Base-by-base conservation (phyloP, 2,888 invertebrate species). In the Tipula unca region DNA sequence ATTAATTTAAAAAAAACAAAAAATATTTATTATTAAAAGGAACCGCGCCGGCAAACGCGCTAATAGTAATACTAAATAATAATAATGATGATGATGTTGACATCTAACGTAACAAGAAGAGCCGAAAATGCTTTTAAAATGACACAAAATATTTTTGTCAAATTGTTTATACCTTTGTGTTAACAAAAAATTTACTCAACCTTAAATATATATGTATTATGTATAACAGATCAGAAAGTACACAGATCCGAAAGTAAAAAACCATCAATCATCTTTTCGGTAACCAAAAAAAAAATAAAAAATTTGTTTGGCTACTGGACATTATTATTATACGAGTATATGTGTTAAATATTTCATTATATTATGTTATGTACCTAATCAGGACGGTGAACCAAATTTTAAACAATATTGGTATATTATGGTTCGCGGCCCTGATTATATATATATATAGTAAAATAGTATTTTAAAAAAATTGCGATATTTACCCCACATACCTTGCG, bases 401-500 rank as follows among this genome's bases (percentile, higher is more conserved):
- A 25, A 8, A 0, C 69, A 10, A 10, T n/a, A 0, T 48, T 2
- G 2, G n/a, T 69, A 69, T 69, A 25, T 69, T 1, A 5, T 20
- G 25, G 69, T 69, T 69, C 25, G 25, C n/a, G 10, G 10, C 69
- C 69, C 69, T 69, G 25, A 48, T 69, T 69, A 25, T 69, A 36
- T 10, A 36, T 39, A 39, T 17, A 48, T 48, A 48, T 48, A 84
- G 84, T 36, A 36, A 84, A 13, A 39, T 84, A 32, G 29, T 84
- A 84, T 35, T 32, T 6, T 1, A 1, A 84, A 83, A 83, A 82
- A 83, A 83, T 32, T 32, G n/a, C n/a, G 83, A 87, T 91, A 91
- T 90, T 91, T 91, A 91, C 91, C 91, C 91, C 91, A 91, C 91
- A 91, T 91, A 91, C 91, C 91, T 91, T 91, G 91, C 89, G 91